Conservation (phyloP, 2,113 vertebrate species). For the Melospiza georgiana region DNA sequence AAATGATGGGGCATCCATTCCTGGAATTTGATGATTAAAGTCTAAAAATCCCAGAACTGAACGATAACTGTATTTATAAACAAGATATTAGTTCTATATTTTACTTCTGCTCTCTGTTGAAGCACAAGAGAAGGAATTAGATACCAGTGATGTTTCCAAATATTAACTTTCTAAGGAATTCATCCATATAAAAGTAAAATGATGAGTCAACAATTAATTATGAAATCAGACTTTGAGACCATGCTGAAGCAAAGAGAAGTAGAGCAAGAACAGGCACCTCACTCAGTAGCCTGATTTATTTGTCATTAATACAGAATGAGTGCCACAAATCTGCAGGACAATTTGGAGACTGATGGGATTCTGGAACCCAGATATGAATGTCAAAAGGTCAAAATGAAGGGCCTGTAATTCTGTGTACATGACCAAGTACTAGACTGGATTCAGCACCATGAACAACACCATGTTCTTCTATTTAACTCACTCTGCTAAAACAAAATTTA, state of each 20-base stretch:
- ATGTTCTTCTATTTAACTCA: not conserved
- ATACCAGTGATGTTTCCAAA: not conserved
- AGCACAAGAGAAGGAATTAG: not conserved
- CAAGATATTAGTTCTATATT: not conserved
- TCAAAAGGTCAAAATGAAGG: not conserved
- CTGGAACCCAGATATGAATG: not conserved
- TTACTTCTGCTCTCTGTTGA: not conserved
- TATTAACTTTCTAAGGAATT: not conserved
- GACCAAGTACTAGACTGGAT: not conserved
- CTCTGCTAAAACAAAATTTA: not conserved
- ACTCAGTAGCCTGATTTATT: not conserved
- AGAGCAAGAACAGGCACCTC: not conserved
- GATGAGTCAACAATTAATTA: not conserved
- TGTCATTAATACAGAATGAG: not conserved
- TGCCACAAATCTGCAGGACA: not conserved
- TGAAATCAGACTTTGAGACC: not conserved
- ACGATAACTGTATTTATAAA: not conserved
- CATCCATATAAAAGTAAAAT: not conserved
- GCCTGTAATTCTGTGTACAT: not conserved
- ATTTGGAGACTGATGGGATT: not conserved
- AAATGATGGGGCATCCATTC: not conserved
- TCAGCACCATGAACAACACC: conserved; percentile 46
- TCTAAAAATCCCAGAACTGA: not conserved
- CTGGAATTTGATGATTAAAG: not conserved
- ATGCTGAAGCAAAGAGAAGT: not conserved